These are phyloP conservation scores for Tetramorium alpestre DNA, from an alignment of 1,140 invertebrate genomes.

Conservation along the genomic window DNA sequence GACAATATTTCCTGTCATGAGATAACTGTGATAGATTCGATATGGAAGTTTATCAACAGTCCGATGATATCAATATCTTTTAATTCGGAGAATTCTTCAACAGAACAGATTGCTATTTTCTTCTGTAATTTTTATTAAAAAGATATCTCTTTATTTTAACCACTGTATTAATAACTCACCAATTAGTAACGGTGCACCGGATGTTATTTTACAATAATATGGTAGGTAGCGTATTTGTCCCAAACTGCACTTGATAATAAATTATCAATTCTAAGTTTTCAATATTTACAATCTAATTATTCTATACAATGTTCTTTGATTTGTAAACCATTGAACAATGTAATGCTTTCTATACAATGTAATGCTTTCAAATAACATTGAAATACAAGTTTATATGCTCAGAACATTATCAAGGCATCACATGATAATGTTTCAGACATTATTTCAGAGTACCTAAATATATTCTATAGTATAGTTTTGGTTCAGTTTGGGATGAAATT, in stretches of 20 bases:
- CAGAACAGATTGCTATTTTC: slow-evolving; percentile 71
- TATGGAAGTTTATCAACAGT: slow-evolving; percentile 78
- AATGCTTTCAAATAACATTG: slow-evolving; percentile 73
- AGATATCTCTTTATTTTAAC: slow-evolving; percentile 74
- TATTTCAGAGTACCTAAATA: slow-evolving; percentile 76
- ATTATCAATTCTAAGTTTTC: slow-evolving; percentile 35
- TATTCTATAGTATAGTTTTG: slow-evolving; percentile 73
- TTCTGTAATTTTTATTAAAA: slow-evolving; percentile 77
- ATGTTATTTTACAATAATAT: slow-evolving; percentile 73
- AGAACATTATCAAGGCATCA: slow-evolving; percentile 76
- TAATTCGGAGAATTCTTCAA: slow-evolving; percentile 70
- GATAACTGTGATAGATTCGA: slow-evolving; percentile 66
- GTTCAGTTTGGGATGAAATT: no score
- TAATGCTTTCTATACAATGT: slow-evolving; percentile 64
- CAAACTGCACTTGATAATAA: slow-evolving; percentile 5
- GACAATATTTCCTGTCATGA: slow-evolving; percentile 23
- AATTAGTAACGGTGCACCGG: slow-evolving; percentile 53
- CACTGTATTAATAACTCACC: slow-evolving; percentile 77
- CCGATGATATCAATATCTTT: slow-evolving; percentile 77
- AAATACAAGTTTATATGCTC: slow-evolving; percentile 81
- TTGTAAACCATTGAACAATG: slow-evolving; percentile 69
- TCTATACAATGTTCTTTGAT: slow-evolving; percentile 80
- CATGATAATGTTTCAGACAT: slow-evolving; percentile 74
- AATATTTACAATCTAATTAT: slow-evolving; percentile 82
- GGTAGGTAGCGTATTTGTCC: slow-evolving; percentile 62